Percentiles rank a stretch among this genome's conserved stretches.
phyloP scores from a whole-genome alignment of 2,888 invertebrate species.

The Athripsodes cinereus region DNA sequence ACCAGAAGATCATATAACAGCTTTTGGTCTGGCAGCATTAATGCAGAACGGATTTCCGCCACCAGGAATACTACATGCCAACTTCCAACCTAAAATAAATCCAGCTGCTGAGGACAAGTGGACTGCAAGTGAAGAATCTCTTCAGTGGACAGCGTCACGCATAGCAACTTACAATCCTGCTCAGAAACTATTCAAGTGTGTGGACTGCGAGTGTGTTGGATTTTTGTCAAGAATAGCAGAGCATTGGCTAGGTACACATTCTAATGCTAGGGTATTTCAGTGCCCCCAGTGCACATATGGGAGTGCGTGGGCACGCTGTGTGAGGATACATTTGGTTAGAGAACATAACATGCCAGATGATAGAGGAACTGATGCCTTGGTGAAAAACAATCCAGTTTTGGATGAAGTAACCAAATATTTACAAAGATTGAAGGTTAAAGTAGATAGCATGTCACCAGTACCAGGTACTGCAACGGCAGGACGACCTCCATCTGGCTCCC shows the following conservation, averaged over 20 bases:
- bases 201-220: slow-evolving; percentile 71
- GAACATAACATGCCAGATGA: slow-evolving; percentile 65
- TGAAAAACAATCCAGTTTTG: slow-evolving; percentile 67
- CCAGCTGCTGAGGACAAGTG: slow-evolving; percentile 52
- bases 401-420: slow-evolving; percentile 68
- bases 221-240: slow-evolving; percentile 68
- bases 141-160: slow-evolving; percentile 72
- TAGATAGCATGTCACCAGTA: slow-evolving; percentile 36
- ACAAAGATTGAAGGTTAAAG: slow-evolving; percentile 60
- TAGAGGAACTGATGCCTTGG: slow-evolving; percentile 54
- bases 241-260: slow-evolving; percentile 72
- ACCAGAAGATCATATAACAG: slow-evolving; percentile 66
- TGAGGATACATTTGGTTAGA: slow-evolving; percentile 64
- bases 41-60: slow-evolving; percentile 71
- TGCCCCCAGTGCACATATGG: slow-evolving; percentile 67
- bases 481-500: slow-evolving; percentile 27
- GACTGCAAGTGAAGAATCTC: slow-evolving; percentile 64
- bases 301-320: slow-evolving; percentile 70
- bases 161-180: slow-evolving; percentile 74
- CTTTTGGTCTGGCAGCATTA: slow-evolving; percentile 68
- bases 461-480: slow-evolving; percentile 19
- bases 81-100: slow-evolving; percentile 50
- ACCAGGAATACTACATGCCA: slow-evolving; percentile 56
- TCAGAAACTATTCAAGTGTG: slow-evolving; percentile 68
- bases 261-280: slow-evolving; percentile 57